Evolutionary conservation across 2,888 invertebrate species (phyloP), one percentile per base, ranked within the genome.

Genomic region (Microplitis deprimator): DNA sequence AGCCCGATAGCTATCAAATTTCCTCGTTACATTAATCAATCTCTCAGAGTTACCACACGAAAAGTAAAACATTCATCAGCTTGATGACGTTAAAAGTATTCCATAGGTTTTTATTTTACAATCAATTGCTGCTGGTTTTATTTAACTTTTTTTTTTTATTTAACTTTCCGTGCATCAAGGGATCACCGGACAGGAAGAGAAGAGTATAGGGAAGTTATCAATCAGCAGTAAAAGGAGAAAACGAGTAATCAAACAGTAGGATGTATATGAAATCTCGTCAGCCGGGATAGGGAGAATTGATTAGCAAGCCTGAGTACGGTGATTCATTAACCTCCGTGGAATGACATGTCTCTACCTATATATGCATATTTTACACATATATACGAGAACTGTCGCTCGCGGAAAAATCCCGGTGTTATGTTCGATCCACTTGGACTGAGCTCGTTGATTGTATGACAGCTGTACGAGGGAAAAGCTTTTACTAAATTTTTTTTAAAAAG

Each of bases 281-380:
- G 70, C 64, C 73, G 71, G 50, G 50, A 50, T 70, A 75, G 71
- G 74, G 76, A 64, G 71, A 77, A 79, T 80, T 81, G 81, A 81
- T 81, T 80, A 80, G 79, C 79, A 72, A 79, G 75, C 79, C 77
- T 64, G 73, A 77, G 77, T 77, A 78, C 78, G 79, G 76, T 79
- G 80, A 79, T 81, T 81, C 81, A 80, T 81, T 80, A 81, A 81
- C 79, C 80, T 60, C 29, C 17, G 41, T 77, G 75, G 75, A 62
- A 75, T 71, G 70, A 68, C 68, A 76, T 29, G 3, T 29, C 29
- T 1, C 68, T 50, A 38, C 3, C 64, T 75, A n/a, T 59, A 59
- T 59, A n/a, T 5, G n/a, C 59, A 59, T 3, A 72, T 29, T 29
- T 29, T 76, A 75, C 68, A 72, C 73, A 72, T 62, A 72, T 65